phyloP scores from a whole-genome alignment of 1,140 invertebrate species.

The Diploscapter pachys region DNA sequence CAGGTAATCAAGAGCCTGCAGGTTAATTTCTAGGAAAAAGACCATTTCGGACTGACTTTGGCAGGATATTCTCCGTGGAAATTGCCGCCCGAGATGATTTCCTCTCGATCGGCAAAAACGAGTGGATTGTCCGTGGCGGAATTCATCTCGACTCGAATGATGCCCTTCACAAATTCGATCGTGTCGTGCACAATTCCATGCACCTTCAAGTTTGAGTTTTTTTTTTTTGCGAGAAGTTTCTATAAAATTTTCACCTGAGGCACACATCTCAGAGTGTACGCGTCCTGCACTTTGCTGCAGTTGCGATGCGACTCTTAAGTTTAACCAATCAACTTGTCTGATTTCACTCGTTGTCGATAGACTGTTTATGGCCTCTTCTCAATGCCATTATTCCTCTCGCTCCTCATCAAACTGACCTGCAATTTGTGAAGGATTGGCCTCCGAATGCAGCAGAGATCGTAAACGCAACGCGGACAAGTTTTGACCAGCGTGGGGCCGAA shows the following conservation, averaged over 20 bases:
- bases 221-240: no score
- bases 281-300: constrained; percentile 73
- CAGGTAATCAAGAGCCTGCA: constrained; percentile 69
- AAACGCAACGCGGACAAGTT: constrained; percentile 67
- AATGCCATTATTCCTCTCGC: no score
- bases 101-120: constrained; percentile 70
- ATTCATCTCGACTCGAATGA: constrained; percentile 71
- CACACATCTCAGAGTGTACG: constrained; percentile 72
- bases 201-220: constrained; percentile 34
- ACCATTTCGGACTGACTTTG: constrained; percentile 61
- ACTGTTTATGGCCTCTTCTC: no score
- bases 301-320: constrained; percentile 65
- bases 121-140: constrained; percentile 74
- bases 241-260: constrained; percentile 64
- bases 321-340: no score
- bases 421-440: constrained; percentile 71
- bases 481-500: constrained; percentile 72
- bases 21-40: no score
- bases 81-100: constrained; percentile 73
- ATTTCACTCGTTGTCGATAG: no score
- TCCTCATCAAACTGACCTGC: constrained; percentile 54
- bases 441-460: constrained; percentile 69
- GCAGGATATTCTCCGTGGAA: constrained; percentile 74
- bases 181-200: constrained; percentile 73
- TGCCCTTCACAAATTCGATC: constrained; percentile 68